These are phyloP conservation scores for Cydia pomonella DNA, from an alignment of 1,140 invertebrate genomes.

Conservation along the genomic window DNA sequence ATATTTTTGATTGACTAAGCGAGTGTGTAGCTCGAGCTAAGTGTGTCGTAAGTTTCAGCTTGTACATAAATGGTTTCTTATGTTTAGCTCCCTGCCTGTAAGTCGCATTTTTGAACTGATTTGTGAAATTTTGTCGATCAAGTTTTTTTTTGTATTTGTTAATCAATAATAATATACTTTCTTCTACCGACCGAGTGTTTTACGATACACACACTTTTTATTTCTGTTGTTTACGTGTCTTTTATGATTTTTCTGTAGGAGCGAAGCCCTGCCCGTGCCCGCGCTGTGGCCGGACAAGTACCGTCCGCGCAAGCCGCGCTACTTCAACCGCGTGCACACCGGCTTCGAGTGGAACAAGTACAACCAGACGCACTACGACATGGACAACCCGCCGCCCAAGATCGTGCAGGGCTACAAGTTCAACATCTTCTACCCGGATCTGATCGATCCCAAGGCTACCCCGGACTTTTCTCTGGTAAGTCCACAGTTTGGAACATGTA, in stretches of 20 bases:
- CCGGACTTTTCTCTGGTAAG: constrained; percentile 94
- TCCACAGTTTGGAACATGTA: not conserved
- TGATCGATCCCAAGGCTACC: constrained; percentile 97
- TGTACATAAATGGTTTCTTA: no score
- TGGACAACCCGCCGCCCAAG: constrained; percentile 99
- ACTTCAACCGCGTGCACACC: constrained; percentile 97
- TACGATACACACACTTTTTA: no score
- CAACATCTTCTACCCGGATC: constrained; percentile 99
- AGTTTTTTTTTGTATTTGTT: no score
- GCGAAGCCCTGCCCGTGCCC: constrained; percentile 84
- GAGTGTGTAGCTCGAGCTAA: no score
- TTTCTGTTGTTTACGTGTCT: no score
- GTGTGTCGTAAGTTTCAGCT: no score
- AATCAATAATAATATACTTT: no score
- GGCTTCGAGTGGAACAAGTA: constrained; percentile 99
- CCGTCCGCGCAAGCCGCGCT: constrained; percentile 96
- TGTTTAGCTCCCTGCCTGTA: no score
- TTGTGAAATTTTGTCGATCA: no score
- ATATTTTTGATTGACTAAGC: no score
- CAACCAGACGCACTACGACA: constrained; percentile 99
- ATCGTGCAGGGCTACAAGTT: constrained; percentile 99
- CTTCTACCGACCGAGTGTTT: no score
- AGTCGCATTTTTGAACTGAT: no score
- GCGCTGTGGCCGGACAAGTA: constrained; percentile 99
- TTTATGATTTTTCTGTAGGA: not conserved